These are phyloP conservation scores for Ecliptopera silaceata DNA, from an alignment of 2,888 invertebrate species.

Conservation along the genomic window DNA sequence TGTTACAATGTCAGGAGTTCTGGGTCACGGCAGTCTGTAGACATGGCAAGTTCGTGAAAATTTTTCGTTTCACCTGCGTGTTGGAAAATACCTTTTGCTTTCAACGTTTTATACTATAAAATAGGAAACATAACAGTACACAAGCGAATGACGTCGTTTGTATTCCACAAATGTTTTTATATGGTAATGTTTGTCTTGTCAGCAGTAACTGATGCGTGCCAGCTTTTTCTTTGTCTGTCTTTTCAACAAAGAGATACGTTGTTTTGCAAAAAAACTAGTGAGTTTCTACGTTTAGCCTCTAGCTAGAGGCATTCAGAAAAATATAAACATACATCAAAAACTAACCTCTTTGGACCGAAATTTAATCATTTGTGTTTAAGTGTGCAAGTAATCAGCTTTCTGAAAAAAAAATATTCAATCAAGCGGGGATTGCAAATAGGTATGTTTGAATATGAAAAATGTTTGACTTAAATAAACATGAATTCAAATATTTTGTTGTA, in stretches of 20 bases:
- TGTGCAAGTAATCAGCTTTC: no score
- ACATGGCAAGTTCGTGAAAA: constrained; percentile 35
- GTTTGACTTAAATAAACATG: no score
- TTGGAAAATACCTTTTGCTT: constrained; percentile 27
- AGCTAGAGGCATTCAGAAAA: no score
- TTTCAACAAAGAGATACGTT: not conserved
- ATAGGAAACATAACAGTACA: constrained; percentile 22
- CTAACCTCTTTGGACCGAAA: no score
- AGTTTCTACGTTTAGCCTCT: no score
- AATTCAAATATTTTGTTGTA: no score
- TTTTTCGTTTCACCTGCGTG: constrained; percentile 36
- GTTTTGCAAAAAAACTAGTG: not conserved
- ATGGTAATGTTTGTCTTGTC: constrained; percentile 24
- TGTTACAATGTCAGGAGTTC: constrained; percentile 27
- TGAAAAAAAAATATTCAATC: no score
- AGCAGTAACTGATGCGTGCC: constrained; percentile 8
- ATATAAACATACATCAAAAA: no score
- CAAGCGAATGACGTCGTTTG: constrained; percentile 17
- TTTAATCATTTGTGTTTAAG: no score
- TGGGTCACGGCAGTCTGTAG: constrained; percentile 35
- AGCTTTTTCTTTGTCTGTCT: not conserved
- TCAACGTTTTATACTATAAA: constrained; percentile 25
- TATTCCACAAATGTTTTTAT: constrained; percentile 14
- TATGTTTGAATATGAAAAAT: no score
- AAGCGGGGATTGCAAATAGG: no score